phyloP scores from a whole-genome alignment of 2,888 invertebrate genomes.

The Enchytraeus crypticus region DNA sequence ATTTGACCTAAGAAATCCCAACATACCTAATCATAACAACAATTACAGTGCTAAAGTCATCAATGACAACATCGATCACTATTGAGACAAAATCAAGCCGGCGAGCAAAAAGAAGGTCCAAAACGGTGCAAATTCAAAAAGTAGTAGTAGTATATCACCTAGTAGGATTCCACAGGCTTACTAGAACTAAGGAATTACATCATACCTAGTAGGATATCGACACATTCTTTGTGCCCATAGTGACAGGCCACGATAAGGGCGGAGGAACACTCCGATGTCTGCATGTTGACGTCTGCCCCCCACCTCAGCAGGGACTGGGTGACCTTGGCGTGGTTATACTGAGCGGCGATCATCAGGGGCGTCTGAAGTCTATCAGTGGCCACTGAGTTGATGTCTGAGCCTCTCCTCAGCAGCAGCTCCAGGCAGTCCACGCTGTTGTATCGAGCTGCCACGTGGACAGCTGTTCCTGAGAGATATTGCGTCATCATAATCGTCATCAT shows the following conservation, averaged over 20 bases:
- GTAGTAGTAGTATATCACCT: too few species aligned
- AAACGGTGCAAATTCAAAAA: too few species aligned
- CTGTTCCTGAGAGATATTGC: slow-evolving; percentile 19
- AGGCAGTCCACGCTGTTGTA: slow-evolving; percentile 6
- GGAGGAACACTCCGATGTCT: slow-evolving; percentile 18
- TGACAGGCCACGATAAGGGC: slow-evolving; percentile 23
- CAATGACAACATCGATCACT: too few species aligned
- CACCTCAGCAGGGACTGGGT: slow-evolving; percentile 9
- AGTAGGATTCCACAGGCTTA: too few species aligned
- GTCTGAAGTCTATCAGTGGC: slow-evolving; percentile 11
- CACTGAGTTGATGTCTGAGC: slow-evolving; percentile 19
- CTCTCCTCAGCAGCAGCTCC: slow-evolving; percentile 8
- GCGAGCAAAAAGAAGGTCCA: too few species aligned
- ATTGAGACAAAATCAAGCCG: too few species aligned
- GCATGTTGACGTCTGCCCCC: slow-evolving; percentile 19
- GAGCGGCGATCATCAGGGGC: slow-evolving; percentile 21
- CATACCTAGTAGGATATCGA: slow-evolving; percentile 15
- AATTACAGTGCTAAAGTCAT: too few species aligned
- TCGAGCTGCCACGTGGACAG: slow-evolving; percentile 17
- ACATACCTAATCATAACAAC: too few species aligned
- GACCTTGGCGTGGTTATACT: slow-evolving; percentile 16
- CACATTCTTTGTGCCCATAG: slow-evolving; percentile 14
- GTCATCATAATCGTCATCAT: too few species aligned
- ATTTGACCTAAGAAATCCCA: too few species aligned
- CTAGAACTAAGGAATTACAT: too few species aligned